Evolutionary conservation across 2,797 vertebrate species (phyloP).

Genomic region (Rallus crepitans): DNA sequence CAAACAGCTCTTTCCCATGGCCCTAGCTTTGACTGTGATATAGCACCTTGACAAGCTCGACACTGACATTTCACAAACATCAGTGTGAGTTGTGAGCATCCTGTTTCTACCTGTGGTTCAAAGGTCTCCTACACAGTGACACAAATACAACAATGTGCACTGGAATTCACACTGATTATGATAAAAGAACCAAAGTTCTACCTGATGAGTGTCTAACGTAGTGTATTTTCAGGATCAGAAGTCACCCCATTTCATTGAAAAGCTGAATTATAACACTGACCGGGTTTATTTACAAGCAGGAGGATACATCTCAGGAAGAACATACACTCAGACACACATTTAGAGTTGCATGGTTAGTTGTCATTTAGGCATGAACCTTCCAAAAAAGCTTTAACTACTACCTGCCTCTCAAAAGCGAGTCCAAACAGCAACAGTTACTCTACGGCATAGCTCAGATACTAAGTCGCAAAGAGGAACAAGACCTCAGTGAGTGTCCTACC

Average conservation of each 20-base stretch:
- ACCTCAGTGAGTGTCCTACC: conserved; percentile 75
- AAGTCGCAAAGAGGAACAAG: background rate
- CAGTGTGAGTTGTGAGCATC: background rate
- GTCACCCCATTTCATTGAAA: background rate
- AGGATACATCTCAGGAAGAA: background rate
- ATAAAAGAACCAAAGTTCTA: background rate
- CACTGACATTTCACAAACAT: background rate
- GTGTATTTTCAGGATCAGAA: background rate
- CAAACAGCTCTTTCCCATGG: background rate
- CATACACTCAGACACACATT: background rate
- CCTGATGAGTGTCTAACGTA: accelerated
- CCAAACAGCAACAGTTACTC: background rate
- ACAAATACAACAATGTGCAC: background rate
- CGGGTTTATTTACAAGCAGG: background rate
- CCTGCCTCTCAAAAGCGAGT: background rate
- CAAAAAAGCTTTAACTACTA: background rate
- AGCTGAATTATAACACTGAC: background rate
- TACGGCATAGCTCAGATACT: background rate
- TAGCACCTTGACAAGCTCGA: accelerated
- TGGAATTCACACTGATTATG: background rate
- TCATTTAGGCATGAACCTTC: background rate
- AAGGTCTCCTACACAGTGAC: background rate
- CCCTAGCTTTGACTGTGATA: background rate
- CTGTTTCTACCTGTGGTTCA: background rate
- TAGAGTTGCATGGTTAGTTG: background rate